Conservation (phyloP, 2,113 vertebrate species). For the Lepidothrix coronata region DNA sequence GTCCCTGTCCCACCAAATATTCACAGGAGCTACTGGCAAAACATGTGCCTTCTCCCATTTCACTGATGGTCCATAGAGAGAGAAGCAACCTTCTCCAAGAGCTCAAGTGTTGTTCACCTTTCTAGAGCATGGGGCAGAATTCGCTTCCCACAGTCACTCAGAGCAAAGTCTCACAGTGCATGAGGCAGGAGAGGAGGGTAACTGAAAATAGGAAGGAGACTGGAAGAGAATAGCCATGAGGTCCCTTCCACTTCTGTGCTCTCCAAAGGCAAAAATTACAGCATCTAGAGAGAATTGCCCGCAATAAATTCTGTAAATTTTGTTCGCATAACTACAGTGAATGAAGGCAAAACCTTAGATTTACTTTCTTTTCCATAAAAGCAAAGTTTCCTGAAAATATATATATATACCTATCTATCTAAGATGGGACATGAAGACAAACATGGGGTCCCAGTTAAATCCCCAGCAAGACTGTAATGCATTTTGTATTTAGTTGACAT, state of each 20-base stretch:
- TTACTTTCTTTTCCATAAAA: not conserved
- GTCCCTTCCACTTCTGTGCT: not conserved
- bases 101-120: not conserved
- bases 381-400: not conserved
- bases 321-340: not conserved
- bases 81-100: not conserved
- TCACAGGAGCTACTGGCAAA: not conserved
- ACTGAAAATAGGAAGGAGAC: not conserved
- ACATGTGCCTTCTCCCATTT: not conserved
- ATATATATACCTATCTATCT: not conserved
- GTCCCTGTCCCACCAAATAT: not conserved
- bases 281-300: not conserved
- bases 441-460: not conserved
- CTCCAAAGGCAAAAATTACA: not conserved
- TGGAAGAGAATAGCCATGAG: not conserved
- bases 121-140: not conserved
- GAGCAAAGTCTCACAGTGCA: not conserved
- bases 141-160: not conserved
- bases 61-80: not conserved
- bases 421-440: not conserved
- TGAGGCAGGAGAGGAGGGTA: not conserved
- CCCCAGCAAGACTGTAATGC: not conserved
- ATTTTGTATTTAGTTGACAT: not conserved
- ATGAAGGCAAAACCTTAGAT: not conserved
- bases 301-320: not conserved